A percentile compares a stretch with the other conserved stretches of the same genome.
These are phyloP conservation scores for Hypomecis atomaria DNA, from an alignment of 2,888 invertebrate species.

Conservation along the genomic window DNA sequence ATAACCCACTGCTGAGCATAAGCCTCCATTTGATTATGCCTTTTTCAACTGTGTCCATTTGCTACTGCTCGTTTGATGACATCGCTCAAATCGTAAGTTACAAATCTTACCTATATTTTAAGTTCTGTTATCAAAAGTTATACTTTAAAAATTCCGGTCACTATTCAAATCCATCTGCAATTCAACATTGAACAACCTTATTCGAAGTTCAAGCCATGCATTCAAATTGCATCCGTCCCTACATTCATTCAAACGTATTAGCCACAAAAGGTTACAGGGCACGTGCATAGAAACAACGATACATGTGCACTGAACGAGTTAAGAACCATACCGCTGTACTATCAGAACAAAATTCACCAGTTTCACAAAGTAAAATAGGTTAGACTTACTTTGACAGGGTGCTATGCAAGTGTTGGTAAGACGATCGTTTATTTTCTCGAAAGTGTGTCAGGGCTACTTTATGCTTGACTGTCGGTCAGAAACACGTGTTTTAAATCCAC, in stretches of 20 bases:
- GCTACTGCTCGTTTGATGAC: too few relatives aligned
- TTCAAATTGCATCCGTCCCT: slow-evolving; percentile 6
- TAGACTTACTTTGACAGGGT: slow-evolving; percentile 8
- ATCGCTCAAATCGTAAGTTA: too few relatives aligned
- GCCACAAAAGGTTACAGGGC: slow-evolving; percentile 14
- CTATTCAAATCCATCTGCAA: not conserved
- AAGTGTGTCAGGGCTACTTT: slow-evolving; percentile 29
- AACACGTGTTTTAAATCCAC: slow-evolving; percentile 17
- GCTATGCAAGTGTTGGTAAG: not conserved
- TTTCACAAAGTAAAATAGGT: not conserved
- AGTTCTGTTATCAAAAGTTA: too few relatives aligned
- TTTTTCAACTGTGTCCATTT: too few relatives aligned
- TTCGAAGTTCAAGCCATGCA: not conserved
- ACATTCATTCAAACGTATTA: slow-evolving; percentile 10
- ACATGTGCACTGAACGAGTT: not conserved
- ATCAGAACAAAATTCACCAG: not conserved
- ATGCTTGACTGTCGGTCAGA: slow-evolving; percentile 12
- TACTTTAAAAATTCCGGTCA: not conserved
- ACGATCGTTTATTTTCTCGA: slow-evolving; percentile 8
- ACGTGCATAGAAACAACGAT: slow-evolving; percentile 13
- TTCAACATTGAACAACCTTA: not conserved
- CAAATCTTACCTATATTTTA: too few relatives aligned
- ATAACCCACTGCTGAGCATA: too few relatives aligned
- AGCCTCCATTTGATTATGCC: too few relatives aligned
- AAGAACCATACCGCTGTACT: slow-evolving; percentile 4